Evolutionary conservation across 2,888 invertebrate genomes (phyloP).

Genomic region (Magallana nippona): DNA sequence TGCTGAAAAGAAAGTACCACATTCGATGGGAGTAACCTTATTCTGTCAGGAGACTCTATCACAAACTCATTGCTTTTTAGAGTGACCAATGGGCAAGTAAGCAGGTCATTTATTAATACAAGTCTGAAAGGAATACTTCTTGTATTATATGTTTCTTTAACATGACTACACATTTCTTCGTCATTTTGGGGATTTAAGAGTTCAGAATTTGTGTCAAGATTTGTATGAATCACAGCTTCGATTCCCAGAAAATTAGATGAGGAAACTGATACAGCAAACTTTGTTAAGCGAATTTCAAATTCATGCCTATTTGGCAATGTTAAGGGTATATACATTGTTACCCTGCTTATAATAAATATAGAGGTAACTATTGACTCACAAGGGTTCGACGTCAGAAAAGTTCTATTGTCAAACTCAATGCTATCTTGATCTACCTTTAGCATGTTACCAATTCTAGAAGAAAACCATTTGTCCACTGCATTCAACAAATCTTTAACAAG

Average conservation of each 20-base stretch:
- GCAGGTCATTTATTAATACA: neutral
- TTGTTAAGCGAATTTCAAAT: neutral
- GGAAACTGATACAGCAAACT: neutral
- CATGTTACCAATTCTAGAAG: neutral
- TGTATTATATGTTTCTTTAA: neutral
- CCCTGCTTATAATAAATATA: no score
- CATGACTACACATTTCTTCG: neutral
- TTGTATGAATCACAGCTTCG: neutral
- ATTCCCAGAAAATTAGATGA: neutral
- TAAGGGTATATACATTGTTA: neutral
- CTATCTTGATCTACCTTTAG: neutral
- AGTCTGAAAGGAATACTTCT: neutral
- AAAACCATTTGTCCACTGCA: neutral
- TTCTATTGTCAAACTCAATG: neutral
- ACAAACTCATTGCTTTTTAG: slow-evolving; percentile 28
- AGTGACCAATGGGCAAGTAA: slow-evolving; percentile 33
- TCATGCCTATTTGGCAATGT: neutral
- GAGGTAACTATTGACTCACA: no score
- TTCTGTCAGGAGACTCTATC: neutral
- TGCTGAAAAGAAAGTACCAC: neutral
- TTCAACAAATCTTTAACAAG: neutral
- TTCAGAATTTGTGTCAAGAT: neutral
- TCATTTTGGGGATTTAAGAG: neutral
- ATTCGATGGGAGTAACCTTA: neutral
- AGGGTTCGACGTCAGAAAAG: neutral